A percentile compares a stretch with the other conserved stretches of the same genome.
Evolutionary conservation across 2,113 vertebrate species (phyloP).

Genomic region (Poeciliopsis prolifica): DNA sequence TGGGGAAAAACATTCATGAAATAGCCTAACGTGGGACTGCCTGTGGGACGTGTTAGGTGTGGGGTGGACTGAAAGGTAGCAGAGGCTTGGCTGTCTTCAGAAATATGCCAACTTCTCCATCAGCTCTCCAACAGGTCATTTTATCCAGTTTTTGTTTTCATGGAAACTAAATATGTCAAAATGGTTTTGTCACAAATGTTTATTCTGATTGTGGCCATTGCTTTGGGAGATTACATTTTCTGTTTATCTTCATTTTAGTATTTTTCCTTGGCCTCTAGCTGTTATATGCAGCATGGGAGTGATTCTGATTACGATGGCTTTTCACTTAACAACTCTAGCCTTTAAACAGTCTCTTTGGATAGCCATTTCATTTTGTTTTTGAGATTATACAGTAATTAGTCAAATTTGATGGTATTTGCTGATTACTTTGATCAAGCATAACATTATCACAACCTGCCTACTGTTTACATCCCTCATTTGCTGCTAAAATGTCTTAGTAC

Average conservation of each 20-base stretch:
- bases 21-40: background rate
- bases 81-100: constrained; percentile 1
- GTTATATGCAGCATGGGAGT: constrained; percentile 36
- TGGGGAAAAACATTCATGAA: background rate
- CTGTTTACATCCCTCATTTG: background rate
- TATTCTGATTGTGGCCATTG: constrained; percentile 26
- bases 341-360: constrained; percentile 12
- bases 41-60: constrained; percentile 11
- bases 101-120: background rate
- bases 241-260: constrained; percentile 18
- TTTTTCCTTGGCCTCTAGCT: constrained; percentile 7
- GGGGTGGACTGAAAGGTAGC: constrained; percentile 15
- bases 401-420: background rate
- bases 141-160: background rate
- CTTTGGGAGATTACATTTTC: constrained; percentile 7
- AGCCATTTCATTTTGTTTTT: constrained; percentile 14
- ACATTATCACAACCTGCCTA: background rate
- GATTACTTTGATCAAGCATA: background rate
- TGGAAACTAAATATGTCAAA: background rate
- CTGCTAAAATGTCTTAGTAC: background rate
- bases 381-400: constrained; percentile 1
- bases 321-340: constrained; percentile 32
- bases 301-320: constrained; percentile 39
- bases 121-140: background rate
- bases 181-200: background rate